These are phyloP conservation scores for Dromaius novaehollandiae DNA, from an alignment of 2,113 vertebrate species.

Conservation along the genomic window DNA sequence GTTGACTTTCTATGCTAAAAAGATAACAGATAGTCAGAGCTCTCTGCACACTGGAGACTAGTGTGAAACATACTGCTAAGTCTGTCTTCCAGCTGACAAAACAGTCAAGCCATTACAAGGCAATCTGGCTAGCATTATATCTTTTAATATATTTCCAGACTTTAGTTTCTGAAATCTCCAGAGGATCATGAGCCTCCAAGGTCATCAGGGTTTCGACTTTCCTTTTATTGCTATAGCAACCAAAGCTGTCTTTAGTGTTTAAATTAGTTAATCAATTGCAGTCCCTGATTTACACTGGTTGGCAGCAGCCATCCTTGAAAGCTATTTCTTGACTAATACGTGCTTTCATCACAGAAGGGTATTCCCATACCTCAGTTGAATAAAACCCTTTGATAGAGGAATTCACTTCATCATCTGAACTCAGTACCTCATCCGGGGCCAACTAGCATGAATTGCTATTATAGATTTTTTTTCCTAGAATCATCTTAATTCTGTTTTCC, in stretches of 20 bases:
- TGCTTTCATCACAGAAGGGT: conserved; percentile 36
- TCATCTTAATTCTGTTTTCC: conserved; percentile 37
- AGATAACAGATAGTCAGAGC: neutral
- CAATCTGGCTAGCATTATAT: conserved; percentile 38
- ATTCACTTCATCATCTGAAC: conserved; percentile 32
- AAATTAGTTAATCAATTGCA: conserved; percentile 72
- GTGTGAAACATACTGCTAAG: neutral
- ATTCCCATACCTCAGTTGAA: conserved; percentile 18
- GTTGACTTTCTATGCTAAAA: conserved; percentile 51
- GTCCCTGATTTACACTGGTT: conserved; percentile 66
- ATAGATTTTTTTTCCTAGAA: neutral
- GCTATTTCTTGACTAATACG: conserved; percentile 57
- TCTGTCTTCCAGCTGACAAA: conserved; percentile 49
- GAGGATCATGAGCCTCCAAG: conserved; percentile 35
- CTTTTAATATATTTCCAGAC: conserved; percentile 48
- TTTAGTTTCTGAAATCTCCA: conserved; percentile 36
- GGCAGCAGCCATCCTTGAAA: conserved; percentile 60
- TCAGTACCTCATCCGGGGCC: conserved; percentile 1
- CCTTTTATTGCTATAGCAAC: conserved; percentile 71
- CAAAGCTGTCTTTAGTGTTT: conserved; percentile 62
- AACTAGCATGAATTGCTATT: conserved; percentile 41
- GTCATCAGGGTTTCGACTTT: conserved; percentile 53
- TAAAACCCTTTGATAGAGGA: conserved; percentile 26
- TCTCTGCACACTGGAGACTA: conserved; percentile 5
- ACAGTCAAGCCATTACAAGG: conserved; percentile 25